Percentiles rank a stretch among this genome's conserved stretches.
phyloP scores from a whole-genome alignment of 2,113 vertebrate species.

The Hystrix brachyura region DNA sequence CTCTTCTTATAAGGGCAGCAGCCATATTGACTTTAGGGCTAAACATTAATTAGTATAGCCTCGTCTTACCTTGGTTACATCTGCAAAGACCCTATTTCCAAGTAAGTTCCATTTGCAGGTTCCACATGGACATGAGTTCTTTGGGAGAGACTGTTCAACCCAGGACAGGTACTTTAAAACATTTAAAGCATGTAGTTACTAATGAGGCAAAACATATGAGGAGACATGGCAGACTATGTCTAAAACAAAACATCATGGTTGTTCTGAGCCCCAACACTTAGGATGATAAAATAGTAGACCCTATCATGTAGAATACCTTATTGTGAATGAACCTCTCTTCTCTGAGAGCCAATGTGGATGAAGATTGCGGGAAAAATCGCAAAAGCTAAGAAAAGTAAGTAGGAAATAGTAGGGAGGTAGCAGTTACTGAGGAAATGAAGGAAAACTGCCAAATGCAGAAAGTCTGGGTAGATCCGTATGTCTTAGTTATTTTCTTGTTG shows the following conservation, averaged over 20 bases:
- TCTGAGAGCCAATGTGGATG: neutral
- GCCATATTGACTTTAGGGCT: neutral
- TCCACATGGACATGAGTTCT: neutral
- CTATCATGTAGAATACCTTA: neutral
- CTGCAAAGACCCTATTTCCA: conserved; percentile 9
- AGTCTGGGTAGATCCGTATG: neutral
- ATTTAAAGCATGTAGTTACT: neutral
- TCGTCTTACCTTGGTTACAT: neutral
- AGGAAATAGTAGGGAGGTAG: neutral
- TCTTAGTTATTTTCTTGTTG: neutral
- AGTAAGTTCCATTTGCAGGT: neutral
- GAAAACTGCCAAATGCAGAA: neutral
- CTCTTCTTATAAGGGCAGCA: neutral
- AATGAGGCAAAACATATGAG: neutral
- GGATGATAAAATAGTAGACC: neutral
- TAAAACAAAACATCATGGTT: neutral
- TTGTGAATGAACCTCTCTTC: neutral
- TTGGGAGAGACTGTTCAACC: neutral
- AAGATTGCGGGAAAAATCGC: neutral
- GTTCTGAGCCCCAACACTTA: neutral
- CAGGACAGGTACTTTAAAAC: neutral
- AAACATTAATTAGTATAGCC: neutral
- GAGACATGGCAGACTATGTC: neutral
- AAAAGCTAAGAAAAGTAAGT: neutral
- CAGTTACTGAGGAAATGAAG: neutral